Base-by-base conservation (phyloP, 2,888 invertebrate genomes). In the Eutolmus rufibarbis region DNA sequence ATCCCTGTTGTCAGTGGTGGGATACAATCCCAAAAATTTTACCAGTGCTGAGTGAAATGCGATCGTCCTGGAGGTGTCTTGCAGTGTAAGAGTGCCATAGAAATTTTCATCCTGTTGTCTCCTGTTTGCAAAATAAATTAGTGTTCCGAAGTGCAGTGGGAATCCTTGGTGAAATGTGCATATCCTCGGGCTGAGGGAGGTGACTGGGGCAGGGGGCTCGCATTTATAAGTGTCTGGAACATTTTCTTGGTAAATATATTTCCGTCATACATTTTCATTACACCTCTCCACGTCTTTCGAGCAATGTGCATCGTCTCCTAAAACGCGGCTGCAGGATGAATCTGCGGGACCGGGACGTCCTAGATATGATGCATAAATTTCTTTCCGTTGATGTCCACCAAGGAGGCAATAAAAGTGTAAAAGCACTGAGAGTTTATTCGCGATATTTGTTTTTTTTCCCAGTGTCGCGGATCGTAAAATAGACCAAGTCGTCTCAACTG, bases 341-440 rank as follows among this genome's bases (percentile, higher is more conserved):
- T 28, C 19, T 66, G 9, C 12, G 66, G 66, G 14, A 12, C 66
- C 23, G 9, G 28, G 66, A 14, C 19, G n/a, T 51, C 19, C 51
- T 66, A 8, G 28, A 28, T 9, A 9, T 37, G 51, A 37, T 40
- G 37, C 66, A 82, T 34, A 82, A 82, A 66, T 82, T 82, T 34
- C 82, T 37, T 82, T 7, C 19, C 16, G 37, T n/a, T 23, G n/a
- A 19, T 66, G 34, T 82, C 37, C 66, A 66, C 28, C 57, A 16
- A 34, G 19, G n/a, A 34, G 56, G 82, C 82, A 82, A 82, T 79
- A 79, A 82, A 82, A 82, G 23, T 66, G 57, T 66, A 66, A 37
- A 57, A 82, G 7, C 56, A 31, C 34, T 56, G 34, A 56, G 43
- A 81, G 34, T 56, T 37, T n/a, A 12, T 23, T 81, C 1, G 56